phyloP scores from a whole-genome alignment of 2,888 invertebrate genomes.

The Platycheirus rosarum region DNA sequence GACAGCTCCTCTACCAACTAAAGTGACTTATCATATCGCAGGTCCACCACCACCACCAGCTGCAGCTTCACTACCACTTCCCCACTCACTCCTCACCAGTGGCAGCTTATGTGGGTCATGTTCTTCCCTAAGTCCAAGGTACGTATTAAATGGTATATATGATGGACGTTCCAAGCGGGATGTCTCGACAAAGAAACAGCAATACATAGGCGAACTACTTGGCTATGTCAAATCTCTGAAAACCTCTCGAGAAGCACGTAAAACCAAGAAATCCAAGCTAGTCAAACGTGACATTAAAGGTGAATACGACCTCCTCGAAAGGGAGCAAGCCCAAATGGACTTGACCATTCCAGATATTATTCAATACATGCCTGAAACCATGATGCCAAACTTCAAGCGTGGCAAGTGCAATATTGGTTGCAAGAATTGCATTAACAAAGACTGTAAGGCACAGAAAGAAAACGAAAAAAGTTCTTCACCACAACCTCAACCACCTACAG shows the following conservation, averaged over 20 bases:
- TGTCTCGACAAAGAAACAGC: slow-evolving; percentile 8
- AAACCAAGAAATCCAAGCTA: slow-evolving; percentile 68
- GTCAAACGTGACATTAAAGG: slow-evolving; percentile 81
- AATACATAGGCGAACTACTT: slow-evolving; percentile 2
- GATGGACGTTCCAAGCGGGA: slow-evolving; percentile 52
- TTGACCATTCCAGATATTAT: slow-evolving; percentile 81
- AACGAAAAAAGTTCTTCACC: neutral
- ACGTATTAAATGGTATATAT: slow-evolving; percentile 75
- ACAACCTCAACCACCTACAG: neutral
- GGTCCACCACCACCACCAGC: neutral
- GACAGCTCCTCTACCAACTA: neutral
- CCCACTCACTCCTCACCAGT: slow-evolving; percentile 1
- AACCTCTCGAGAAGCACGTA: slow-evolving; percentile 42
- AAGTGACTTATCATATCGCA: neutral
- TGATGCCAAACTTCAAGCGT: slow-evolving; percentile 78
- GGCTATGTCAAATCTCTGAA: slow-evolving; percentile 68
- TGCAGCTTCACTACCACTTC: slow-evolving; percentile 7
- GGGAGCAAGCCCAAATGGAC: slow-evolving; percentile 78
- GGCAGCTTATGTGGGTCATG: slow-evolving; percentile 76
- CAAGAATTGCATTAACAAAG: slow-evolving; percentile 48
- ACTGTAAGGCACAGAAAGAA: neutral
- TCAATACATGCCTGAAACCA: slow-evolving; percentile 81
- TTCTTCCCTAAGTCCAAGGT: slow-evolving; percentile 77
- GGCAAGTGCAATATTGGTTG: slow-evolving; percentile 79
- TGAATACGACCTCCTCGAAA: slow-evolving; percentile 80